A percentile compares a stretch with the other conserved stretches of the same genome.
Conservation (phyloP, 2,797 vertebrate species). For the Huso huso region DNA sequence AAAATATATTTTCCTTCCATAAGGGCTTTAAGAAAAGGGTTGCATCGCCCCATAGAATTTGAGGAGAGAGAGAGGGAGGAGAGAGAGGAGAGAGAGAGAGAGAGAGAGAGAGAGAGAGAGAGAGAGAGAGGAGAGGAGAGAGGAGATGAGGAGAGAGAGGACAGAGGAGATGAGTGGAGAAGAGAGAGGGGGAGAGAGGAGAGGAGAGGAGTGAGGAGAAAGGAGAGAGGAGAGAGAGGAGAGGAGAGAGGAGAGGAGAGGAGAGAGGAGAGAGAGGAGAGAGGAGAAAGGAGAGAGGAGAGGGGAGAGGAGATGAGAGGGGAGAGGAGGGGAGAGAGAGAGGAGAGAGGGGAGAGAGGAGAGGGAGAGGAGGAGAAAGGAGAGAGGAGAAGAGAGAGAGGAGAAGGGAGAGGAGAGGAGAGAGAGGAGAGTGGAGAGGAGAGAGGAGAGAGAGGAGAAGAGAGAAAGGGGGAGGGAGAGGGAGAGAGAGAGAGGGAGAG, state of each 20-base stretch:
- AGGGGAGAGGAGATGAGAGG: not conserved
- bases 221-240: not conserved
- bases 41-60: too few species aligned
- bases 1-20: too few species aligned
- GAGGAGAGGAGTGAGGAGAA: constrained; percentile 36
- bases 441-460: constrained; percentile 4
- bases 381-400: constrained; percentile 11
- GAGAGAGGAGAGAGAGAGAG: too few species aligned
- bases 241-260: constrained; percentile 9
- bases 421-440: constrained; percentile 9
- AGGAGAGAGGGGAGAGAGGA: constrained; percentile 9
- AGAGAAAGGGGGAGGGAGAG: constrained; percentile 4
- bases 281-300: not conserved
- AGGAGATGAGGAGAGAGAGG: constrained; percentile 1
- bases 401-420: constrained; percentile 25
- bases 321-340: constrained; percentile 12
- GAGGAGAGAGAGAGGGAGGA: too few species aligned
- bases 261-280: constrained; percentile 36
- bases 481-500: not conserved
- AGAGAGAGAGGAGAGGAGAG: not conserved
- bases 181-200: constrained; percentile 13
- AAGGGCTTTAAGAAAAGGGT: too few species aligned
- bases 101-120: too few species aligned
- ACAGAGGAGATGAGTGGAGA: not conserved
- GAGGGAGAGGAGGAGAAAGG: constrained; percentile 22